Evolutionary conservation across 2,888 invertebrate genomes (phyloP), one percentile per base, ranked within the genome.

Genomic region (Gerris lacustris): DNA sequence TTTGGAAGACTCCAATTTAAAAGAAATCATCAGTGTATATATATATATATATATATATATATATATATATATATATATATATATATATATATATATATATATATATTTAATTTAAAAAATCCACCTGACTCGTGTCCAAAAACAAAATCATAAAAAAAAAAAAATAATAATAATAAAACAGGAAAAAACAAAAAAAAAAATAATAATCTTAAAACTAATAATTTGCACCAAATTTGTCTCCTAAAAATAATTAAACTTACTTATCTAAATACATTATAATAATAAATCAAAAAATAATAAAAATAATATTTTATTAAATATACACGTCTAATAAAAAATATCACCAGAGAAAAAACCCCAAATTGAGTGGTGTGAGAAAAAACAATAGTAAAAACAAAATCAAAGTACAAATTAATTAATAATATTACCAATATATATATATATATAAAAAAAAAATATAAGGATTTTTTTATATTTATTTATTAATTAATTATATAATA

Each of bases 371-470:
- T 17, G 66, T 66, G 66, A 17, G 18, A 66, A 17, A 43, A 66
- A 18, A 18, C 43, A 66, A 43, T 9, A 66, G 17, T 43, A 66
- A 17, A 43, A 66, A 64, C 7, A 66, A 66, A 66, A 68, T 69
- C 68, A 71, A 73, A 73, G 71, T 74, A 74, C 72, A 71, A 69
- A 73, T 73, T 74, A 74, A 55, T 55, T 55, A 55, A 55, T 55
- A 55, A 55, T 55, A 9, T 31, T 31, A 31, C 31, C 31, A 31
- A 31, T 31, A 31, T 31, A 31, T 55, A 55, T 11, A 55, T 55
- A 55, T 47, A 47, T 11, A 47, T 47, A 7, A 47, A 7, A 47
- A 7, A 47, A 47, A 47, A 47, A 47, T 47, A 11, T 7, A 7
- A 47, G 11, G 47, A 7, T 47, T 47, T 47, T 47, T 67, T 68